Evolutionary conservation across 1,140 invertebrate species (phyloP).

Genomic region (Phenacoccus solenopsis): DNA sequence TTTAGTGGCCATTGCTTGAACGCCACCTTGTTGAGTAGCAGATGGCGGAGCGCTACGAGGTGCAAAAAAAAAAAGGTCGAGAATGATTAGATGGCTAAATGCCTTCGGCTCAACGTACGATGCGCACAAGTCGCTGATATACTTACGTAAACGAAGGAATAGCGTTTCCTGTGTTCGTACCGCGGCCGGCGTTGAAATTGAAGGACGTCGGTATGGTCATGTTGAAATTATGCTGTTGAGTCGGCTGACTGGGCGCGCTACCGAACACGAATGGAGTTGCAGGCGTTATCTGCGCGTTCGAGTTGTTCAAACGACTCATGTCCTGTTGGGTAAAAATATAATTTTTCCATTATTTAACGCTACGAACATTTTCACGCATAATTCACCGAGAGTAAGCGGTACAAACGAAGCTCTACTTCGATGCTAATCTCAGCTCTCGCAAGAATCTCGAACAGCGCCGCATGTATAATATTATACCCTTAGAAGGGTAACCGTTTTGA

Average conservation of each 20-base stretch:
- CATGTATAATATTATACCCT: no score
- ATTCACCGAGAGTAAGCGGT: no score
- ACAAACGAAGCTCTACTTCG: no score
- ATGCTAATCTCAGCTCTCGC: no score
- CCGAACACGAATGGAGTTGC: background rate
- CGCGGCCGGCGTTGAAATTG: background rate
- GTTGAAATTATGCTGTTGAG: background rate
- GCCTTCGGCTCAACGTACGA: no score
- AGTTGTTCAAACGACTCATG: background rate
- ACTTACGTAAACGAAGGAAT: background rate
- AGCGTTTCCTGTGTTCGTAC: background rate
- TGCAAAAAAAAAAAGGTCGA: background rate
- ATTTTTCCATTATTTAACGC: no score
- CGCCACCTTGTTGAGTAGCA: background rate
- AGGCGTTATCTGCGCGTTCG: background rate
- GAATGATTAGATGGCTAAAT: background rate
- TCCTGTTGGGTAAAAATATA: background rate
- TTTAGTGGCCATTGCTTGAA: no score
- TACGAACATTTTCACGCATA: no score
- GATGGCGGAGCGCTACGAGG: background rate
- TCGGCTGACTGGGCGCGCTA: background rate
- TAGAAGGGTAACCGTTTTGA: no score
- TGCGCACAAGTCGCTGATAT: background rate
- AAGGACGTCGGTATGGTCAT: background rate
- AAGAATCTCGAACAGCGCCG: no score